Percentiles rank a stretch among this genome's conserved stretches.
Evolutionary conservation across 2,797 vertebrate species (phyloP).

Genomic region (Mallotus villosus): DNA sequence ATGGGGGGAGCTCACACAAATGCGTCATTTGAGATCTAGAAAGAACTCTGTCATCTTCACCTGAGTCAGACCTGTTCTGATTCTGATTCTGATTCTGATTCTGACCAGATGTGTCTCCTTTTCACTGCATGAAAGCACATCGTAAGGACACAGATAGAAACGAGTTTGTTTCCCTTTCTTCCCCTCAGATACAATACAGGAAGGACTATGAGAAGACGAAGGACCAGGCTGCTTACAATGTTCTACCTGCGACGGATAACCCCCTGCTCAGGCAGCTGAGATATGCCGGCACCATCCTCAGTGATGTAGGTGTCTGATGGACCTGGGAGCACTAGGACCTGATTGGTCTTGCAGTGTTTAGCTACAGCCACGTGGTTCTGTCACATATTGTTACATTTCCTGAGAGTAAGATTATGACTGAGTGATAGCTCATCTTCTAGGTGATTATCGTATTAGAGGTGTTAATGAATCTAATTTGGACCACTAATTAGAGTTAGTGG

Average conservation of each 20-base stretch:
- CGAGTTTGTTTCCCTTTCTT: constrained; percentile 17
- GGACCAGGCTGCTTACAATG: constrained; percentile 86
- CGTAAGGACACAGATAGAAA: too few relatives aligned
- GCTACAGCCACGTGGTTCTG: background rate
- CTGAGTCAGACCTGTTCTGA: background rate
- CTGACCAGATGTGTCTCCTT: background rate
- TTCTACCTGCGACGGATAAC: constrained; percentile 95
- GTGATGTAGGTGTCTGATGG: constrained; percentile 83
- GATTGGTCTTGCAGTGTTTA: background rate
- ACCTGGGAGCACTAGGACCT: background rate
- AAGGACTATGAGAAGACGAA: constrained; percentile 92
- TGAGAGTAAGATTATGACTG: background rate
- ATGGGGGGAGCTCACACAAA: constrained; percentile 27
- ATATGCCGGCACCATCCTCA: constrained; percentile 84
- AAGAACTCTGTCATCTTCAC: background rate
- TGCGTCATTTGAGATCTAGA: background rate
- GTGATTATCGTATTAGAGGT: constrained; percentile 1
- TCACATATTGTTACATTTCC: background rate
- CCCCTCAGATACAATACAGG: constrained; percentile 88
- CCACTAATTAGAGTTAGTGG: background rate
- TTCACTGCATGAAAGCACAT: background rate
- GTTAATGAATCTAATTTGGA: background rate
- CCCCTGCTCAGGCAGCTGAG: constrained; percentile 89
- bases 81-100: too few relatives aligned
- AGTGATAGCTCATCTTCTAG: background rate